Evolutionary conservation across 1,140 invertebrate genomes (phyloP).

Genomic region (Ostrea denselamellosa): DNA sequence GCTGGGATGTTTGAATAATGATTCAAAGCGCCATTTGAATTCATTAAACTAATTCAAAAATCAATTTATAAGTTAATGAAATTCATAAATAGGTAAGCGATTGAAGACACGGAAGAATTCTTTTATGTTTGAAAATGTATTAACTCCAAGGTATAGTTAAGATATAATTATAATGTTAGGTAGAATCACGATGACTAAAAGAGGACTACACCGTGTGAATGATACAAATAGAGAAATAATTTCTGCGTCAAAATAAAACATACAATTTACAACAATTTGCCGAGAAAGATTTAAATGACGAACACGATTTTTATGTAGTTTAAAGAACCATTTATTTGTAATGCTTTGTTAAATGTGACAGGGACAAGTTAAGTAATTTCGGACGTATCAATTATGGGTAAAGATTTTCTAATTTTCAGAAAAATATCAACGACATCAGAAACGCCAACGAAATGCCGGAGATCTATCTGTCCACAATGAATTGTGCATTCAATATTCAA

Average conservation of each 20-base stretch:
- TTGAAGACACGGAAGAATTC: constrained; percentile 19
- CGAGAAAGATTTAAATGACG: constrained; percentile 1
- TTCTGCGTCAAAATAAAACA: not conserved
- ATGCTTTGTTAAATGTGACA: constrained; percentile 21
- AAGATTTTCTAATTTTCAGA: not conserved
- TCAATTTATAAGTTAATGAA: constrained; percentile 33
- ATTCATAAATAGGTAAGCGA: constrained; percentile 18
- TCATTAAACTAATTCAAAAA: constrained; percentile 31
- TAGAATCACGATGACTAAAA: not conserved
- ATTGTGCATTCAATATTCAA: not conserved
- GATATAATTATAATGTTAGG: constrained; percentile 1
- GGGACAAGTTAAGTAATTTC: not conserved
- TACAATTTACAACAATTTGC: constrained; percentile 22
- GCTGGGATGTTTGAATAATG: not conserved
- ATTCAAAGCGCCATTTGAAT: constrained; percentile 14
- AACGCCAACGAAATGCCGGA: not conserved
- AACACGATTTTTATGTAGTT: not conserved
- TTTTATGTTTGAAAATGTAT: not conserved
- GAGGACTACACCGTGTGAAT: not conserved
- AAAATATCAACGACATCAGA: not conserved
- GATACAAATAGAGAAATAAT: not conserved
- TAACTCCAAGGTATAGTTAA: not conserved
- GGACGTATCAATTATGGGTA: not conserved
- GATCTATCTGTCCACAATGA: not conserved
- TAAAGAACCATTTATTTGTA: constrained; percentile 17